These are phyloP conservation scores for Corythaixoides concolor DNA, from an alignment of 2,113 vertebrate genomes.

Conservation along the genomic window DNA sequence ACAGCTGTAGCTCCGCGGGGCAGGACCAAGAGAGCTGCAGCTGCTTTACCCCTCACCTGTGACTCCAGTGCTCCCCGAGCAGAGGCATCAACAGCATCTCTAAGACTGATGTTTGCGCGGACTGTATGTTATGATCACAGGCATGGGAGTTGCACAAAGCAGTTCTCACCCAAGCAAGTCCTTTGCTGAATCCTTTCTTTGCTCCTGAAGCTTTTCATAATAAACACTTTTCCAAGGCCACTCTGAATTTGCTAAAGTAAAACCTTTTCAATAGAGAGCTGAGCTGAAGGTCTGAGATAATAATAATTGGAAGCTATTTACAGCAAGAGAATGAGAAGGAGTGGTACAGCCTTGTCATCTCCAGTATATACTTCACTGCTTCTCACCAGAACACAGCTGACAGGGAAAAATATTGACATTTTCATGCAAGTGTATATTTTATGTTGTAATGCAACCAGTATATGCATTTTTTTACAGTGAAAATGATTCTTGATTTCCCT, in stretches of 20 bases:
- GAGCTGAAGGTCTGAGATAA: conserved; percentile 6
- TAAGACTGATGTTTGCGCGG: background rate
- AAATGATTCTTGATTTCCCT: background rate
- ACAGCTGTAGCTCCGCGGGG: background rate
- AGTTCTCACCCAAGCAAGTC: background rate
- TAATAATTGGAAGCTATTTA: conserved; percentile 10
- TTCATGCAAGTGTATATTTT: background rate
- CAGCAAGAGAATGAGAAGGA: conserved; percentile 3
- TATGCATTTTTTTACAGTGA: background rate
- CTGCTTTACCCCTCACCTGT: background rate
- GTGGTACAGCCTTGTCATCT: background rate
- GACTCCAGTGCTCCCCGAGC: background rate
- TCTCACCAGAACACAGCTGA: background rate
- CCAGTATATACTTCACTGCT: background rate
- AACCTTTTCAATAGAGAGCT: conserved; percentile 21
- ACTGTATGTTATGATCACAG: background rate
- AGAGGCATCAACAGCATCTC: background rate
- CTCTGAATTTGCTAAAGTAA: background rate
- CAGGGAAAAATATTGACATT: background rate
- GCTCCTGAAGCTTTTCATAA: background rate
- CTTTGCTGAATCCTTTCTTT: background rate
- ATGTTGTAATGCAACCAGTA: background rate
- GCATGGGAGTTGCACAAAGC: background rate
- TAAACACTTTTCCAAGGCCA: background rate
- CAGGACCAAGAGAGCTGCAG: background rate